Evolutionary conservation across 35 echinoderm and acorn worm genomes (phyloP).

Genomic region (Anneissia japonica): DNA sequence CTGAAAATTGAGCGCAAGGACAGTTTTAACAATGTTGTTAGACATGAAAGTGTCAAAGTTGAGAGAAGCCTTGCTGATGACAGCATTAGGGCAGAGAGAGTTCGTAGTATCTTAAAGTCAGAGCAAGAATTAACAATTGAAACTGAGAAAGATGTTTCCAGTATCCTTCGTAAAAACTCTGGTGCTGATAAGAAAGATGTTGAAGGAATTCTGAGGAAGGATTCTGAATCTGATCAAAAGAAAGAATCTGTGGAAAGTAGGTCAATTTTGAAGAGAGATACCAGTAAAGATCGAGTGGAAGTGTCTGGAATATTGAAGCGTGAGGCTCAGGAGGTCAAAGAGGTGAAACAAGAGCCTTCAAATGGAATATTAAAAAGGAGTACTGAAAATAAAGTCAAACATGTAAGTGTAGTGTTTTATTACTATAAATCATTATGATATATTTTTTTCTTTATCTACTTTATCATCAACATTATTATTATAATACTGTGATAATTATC

Average conservation of each 20-base stretch:
- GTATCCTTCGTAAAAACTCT: not conserved
- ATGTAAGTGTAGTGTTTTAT: not conserved
- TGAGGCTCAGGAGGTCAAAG: not conserved
- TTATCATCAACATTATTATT: too few relatives aligned
- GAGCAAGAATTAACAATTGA: constrained; percentile 13
- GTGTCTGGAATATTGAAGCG: constrained; percentile 6
- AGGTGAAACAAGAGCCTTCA: not conserved
- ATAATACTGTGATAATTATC: too few relatives aligned
- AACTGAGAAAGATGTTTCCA: not conserved
- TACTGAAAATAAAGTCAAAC: not conserved
- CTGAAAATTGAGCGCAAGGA: constrained; percentile 3
- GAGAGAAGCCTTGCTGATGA: not conserved
- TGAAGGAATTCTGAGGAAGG: constrained; percentile 17
- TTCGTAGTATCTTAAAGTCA: constrained; percentile 27
- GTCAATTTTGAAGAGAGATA: constrained; percentile 22
- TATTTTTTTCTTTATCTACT: too few relatives aligned
- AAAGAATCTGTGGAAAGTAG: constrained; percentile 18
- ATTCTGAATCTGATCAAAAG: constrained; percentile 2
- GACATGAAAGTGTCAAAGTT: not conserved
- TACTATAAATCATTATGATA: too few relatives aligned
- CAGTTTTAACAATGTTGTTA: constrained; percentile 1
- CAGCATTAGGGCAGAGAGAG: not conserved
- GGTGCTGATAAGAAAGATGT: not conserved
- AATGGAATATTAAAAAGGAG: constrained; percentile 16
- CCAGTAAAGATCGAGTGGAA: constrained; percentile 6